phyloP scores from a whole-genome alignment of 2,888 invertebrate genomes.

The Caenorhabditis parvicauda region DNA sequence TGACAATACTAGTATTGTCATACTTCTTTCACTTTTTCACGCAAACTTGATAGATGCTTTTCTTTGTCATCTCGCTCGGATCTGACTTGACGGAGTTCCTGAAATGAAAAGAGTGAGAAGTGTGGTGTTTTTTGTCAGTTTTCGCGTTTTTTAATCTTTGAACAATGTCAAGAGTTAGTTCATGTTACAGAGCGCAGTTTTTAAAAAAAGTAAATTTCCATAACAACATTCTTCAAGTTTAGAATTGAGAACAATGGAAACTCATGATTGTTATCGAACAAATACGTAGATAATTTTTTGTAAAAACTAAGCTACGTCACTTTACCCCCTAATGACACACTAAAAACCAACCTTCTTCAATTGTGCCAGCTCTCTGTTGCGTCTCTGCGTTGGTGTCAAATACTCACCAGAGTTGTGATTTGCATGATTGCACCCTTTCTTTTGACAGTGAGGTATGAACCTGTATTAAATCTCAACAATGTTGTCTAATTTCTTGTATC shows the following conservation, averaged over 20 bases:
- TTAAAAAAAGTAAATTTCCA: no score
- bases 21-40: conserved; percentile 58
- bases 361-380: conserved; percentile 36
- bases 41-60: conserved; percentile 52
- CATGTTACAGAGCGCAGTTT: no score
- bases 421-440: conserved; percentile 52
- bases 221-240: no score
- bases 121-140: conserved; percentile 29
- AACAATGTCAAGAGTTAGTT: no score
- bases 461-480: conserved; percentile 14
- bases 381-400: conserved; percentile 59
- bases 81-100: conserved; percentile 45
- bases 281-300: no score
- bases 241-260: no score
- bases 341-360: conserved; percentile 20
- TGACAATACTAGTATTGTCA: no score
- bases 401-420: conserved; percentile 46
- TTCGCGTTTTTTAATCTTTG: not conserved
- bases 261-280: no score
- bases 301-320: no score
- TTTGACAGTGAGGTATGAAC: conserved; percentile 58
- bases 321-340: not conserved
- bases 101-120: conserved; percentile 19
- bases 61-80: conserved; percentile 56
- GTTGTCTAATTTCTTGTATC: not conserved